These are phyloP conservation scores for Patagioenas fasciata DNA, from an alignment of 2,113 vertebrate genomes.

Conservation along the genomic window DNA sequence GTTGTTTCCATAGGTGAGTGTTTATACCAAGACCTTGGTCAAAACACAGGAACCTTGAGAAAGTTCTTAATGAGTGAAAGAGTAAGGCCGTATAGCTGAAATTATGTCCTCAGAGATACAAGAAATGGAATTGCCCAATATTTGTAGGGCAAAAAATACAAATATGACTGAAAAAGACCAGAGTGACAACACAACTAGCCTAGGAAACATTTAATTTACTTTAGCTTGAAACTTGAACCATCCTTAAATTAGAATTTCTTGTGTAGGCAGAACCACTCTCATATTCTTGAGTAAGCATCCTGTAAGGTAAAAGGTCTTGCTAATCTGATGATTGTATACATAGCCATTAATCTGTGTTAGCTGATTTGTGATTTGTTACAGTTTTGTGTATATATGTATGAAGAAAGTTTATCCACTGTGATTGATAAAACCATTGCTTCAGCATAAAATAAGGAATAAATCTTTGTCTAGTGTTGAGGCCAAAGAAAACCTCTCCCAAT, in stretches of 20 bases:
- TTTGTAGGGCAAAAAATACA: not conserved
- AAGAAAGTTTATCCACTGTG: not conserved
- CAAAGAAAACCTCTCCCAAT: not conserved
- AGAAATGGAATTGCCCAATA: not conserved
- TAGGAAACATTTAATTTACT: not conserved
- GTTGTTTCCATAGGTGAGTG: not conserved
- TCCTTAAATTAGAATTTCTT: not conserved
- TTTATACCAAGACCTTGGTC: not conserved
- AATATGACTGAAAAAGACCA: not conserved
- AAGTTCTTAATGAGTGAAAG: not conserved
- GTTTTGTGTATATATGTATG: not conserved
- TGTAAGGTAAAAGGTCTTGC: not conserved
- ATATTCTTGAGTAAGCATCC: not conserved
- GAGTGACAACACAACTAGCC: not conserved
- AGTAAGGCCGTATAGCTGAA: not conserved
- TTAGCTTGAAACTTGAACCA: not conserved
- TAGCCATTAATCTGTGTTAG: not conserved
- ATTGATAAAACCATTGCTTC: not conserved
- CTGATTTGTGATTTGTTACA: too few relatives aligned
- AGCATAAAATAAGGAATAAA: not conserved
- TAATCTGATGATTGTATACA: not conserved
- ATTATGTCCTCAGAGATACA: not conserved
- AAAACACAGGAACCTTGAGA: not conserved
- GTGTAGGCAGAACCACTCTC: not conserved
- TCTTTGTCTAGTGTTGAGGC: not conserved